phyloP scores from a whole-genome alignment of 37 sponge, comb jelly and placozoan species.

The Chondrosia reniformis region DNA sequence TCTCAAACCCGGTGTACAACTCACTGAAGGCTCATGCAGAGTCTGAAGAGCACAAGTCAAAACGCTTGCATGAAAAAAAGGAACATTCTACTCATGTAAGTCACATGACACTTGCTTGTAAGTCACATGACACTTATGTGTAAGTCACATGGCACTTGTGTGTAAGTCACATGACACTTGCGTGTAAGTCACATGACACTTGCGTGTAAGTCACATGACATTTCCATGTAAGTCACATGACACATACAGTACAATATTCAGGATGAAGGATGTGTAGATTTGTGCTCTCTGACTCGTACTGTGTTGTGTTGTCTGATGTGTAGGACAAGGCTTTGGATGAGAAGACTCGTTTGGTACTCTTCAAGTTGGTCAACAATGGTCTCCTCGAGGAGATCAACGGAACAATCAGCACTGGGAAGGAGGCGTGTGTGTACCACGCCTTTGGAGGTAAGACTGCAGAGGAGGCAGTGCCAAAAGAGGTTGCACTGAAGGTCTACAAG shows the following conservation, averaged over 20 bases:
- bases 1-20: constrained; percentile 81
- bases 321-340: constrained; percentile 80
- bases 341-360: constrained; percentile 82
- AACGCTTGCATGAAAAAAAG: constrained; percentile 82
- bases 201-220: constrained; percentile 6
- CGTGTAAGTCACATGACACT: no score
- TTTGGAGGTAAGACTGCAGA: constrained; percentile 70
- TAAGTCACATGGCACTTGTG: background rate
- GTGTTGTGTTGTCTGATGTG: background rate
- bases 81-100: constrained; percentile 78
- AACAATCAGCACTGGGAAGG: constrained; percentile 91
- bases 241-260: background rate
- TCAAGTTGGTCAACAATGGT: constrained; percentile 88
- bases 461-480: constrained; percentile 67
- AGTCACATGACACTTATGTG: background rate
- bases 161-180: background rate
- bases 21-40: constrained; percentile 67
- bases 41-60: constrained; percentile 61
- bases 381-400: constrained; percentile 81
- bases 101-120: background rate
- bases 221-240: background rate
- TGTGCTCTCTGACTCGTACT: background rate
- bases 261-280: background rate
- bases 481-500: constrained; percentile 95
- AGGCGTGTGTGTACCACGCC: constrained; percentile 90